Conservation (phyloP, 2,888 invertebrate species). For the Chironomus tentans region DNA sequence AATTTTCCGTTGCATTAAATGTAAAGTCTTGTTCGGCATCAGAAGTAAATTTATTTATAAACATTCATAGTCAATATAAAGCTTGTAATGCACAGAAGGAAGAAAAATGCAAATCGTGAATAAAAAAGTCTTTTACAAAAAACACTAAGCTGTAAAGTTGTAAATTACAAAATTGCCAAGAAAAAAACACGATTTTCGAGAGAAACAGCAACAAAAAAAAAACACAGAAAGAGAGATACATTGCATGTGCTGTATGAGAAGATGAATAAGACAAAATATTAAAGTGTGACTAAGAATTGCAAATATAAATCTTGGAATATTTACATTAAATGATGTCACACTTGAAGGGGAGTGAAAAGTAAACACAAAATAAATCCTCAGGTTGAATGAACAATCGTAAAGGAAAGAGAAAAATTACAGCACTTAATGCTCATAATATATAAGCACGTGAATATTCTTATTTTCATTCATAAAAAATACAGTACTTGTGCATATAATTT, state of each 20-base stretch:
- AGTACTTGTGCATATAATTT: neutral
- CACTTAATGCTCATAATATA: neutral
- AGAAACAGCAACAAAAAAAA: neutral
- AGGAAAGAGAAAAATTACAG: neutral
- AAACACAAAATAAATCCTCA: neutral
- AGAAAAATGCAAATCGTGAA: neutral
- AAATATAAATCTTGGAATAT: neutral
- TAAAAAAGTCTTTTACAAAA: neutral
- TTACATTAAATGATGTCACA: slow-evolving; percentile 6
- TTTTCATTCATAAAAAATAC: neutral
- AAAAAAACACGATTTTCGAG: neutral
- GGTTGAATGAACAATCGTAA: neutral
- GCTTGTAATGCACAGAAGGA: no score
- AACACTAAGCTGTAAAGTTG: neutral
- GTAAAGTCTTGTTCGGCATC: no score
- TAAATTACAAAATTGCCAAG: neutral
- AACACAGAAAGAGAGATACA: neutral
- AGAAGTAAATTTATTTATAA: no score
- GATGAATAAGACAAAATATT: neutral
- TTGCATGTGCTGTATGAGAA: neutral
- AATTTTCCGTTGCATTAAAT: no score
- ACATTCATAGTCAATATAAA: no score
- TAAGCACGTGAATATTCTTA: neutral
- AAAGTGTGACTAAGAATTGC: neutral
- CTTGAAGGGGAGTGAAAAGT: neutral